Evolutionary conservation across 2,888 invertebrate species (phyloP).

Genomic region (Tachina fera): DNA sequence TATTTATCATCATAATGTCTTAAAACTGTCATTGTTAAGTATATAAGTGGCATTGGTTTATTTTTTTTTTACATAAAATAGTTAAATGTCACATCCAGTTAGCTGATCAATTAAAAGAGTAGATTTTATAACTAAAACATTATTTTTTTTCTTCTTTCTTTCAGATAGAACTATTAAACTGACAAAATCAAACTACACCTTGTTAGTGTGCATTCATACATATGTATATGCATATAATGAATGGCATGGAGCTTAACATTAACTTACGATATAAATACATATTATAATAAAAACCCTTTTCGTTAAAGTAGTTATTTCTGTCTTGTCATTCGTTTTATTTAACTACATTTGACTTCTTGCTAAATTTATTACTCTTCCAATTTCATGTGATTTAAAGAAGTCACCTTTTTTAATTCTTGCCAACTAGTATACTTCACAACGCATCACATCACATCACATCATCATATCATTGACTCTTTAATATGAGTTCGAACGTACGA

Average conservation of each 20-base stretch:
- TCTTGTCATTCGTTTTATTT: slow-evolving; percentile 62
- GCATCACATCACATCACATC: slow-evolving; percentile 68
- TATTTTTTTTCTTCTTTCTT: neutral
- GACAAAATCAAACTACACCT: slow-evolving; percentile 35
- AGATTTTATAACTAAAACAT: slow-evolving; percentile 28
- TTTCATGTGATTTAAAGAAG: slow-evolving; percentile 70
- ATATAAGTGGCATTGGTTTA: slow-evolving; percentile 30
- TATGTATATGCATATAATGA: neutral
- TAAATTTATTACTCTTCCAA: slow-evolving; percentile 69
- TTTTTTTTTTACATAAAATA: slow-evolving; percentile 4
- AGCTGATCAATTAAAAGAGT: slow-evolving; percentile 65
- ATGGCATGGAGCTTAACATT: slow-evolving; percentile 12
- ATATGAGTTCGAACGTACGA: slow-evolving; percentile 27
- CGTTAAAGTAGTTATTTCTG: slow-evolving; percentile 40
- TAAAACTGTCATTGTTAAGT: slow-evolving; percentile 61
- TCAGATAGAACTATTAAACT: slow-evolving; percentile 24
- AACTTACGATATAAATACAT: neutral
- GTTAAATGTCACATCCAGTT: slow-evolving; percentile 58
- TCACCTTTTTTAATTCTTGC: slow-evolving; percentile 55
- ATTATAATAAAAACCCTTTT: slow-evolving; percentile 17
- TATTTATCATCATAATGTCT: slow-evolving; percentile 66
- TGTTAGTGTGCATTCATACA: slow-evolving; percentile 8
- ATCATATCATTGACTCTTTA: slow-evolving; percentile 65
- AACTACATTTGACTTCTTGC: slow-evolving; percentile 64
- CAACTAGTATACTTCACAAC: slow-evolving; percentile 47